Percentiles rank a stretch among this genome's conserved stretches.
phyloP scores from a whole-genome alignment of 2,888 invertebrate species.

The Pomacea canaliculata region DNA sequence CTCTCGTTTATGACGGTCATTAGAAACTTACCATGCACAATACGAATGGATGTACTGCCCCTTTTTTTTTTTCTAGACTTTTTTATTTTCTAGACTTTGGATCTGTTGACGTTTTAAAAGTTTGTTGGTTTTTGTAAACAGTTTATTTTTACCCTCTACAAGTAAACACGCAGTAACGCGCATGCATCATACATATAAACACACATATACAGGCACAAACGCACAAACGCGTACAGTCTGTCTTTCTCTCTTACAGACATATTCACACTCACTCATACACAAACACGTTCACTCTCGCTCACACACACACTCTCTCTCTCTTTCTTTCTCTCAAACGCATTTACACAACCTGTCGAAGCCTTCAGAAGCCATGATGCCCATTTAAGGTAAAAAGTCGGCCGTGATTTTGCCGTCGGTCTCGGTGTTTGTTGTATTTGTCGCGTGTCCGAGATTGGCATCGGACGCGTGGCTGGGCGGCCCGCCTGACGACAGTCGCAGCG shows the following conservation, averaged over 20 bases:
- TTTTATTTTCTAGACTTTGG: background rate
- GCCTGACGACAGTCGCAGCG: background rate
- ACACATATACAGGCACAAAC: background rate
- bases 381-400: no score
- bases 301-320: conserved; percentile 5
- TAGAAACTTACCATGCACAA: no score
- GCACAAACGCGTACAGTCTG: background rate
- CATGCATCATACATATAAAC: background rate
- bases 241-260: background rate
- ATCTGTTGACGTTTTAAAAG: no score
- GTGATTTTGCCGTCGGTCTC: no score
- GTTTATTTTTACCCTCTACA: background rate
- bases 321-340: conserved; percentile 6
- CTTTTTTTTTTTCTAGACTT: background rate
- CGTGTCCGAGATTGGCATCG: background rate
- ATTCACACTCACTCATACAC: no score
- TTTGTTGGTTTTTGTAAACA: background rate
- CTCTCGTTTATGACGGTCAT: no score
- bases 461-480: no score
- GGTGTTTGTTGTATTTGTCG: no score
- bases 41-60: background rate
- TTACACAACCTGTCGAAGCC: no score
- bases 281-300: background rate
- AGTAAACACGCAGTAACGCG: no score
- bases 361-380: no score